These are phyloP conservation scores for Ameiurus melas DNA, from an alignment of 2,113 vertebrate species.

Conservation along the genomic window DNA sequence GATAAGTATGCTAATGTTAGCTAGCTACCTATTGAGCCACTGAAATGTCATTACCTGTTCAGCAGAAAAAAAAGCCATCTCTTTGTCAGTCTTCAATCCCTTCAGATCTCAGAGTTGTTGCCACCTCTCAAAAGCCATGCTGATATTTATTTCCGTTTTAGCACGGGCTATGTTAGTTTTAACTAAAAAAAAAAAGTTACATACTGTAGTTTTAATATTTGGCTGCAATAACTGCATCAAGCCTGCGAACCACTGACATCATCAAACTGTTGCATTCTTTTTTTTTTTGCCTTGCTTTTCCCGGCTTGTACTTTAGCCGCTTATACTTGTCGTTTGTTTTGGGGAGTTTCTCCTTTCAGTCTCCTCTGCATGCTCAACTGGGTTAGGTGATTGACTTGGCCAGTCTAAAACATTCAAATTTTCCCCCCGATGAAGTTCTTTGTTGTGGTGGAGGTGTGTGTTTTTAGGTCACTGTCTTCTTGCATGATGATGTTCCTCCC, in stretches of 20 bases:
- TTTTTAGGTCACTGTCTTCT: not conserved
- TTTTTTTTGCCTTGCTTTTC: not conserved
- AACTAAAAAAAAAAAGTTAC: no score
- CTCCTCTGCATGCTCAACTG: not conserved
- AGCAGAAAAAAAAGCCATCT: no score
- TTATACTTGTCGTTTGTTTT: not conserved
- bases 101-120: no score
- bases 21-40: no score
- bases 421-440: not conserved
- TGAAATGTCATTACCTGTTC: no score
- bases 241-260: no score
- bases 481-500: not conserved
- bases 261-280: no score
- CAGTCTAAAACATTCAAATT: not conserved
- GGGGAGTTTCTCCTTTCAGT: not conserved
- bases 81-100: no score
- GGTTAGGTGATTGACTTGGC: not conserved
- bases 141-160: no score
- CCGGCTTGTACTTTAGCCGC: not conserved
- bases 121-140: no score
- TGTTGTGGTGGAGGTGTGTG: not conserved
- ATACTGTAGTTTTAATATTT: not conserved
- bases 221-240: not conserved
- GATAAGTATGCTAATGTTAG: no score
- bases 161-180: no score